Evolutionary conservation across 2,113 vertebrate species (phyloP).

Genomic region (Talpa occidentalis): DNA sequence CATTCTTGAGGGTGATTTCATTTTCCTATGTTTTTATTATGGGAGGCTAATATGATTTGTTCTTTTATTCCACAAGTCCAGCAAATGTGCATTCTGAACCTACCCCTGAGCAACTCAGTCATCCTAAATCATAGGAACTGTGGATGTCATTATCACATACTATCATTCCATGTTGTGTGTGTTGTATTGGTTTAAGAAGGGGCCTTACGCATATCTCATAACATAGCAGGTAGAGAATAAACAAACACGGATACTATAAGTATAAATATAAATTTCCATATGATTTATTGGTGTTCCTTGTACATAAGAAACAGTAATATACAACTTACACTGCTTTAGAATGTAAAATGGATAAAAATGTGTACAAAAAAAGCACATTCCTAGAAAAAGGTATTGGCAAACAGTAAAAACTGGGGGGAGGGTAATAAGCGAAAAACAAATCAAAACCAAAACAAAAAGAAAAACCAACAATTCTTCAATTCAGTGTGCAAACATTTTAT

Average conservation of each 20-base stretch:
- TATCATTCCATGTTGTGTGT: neutral
- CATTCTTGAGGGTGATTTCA: neutral
- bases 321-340: slow-evolving; percentile 87
- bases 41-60: neutral
- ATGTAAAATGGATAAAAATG: slow-evolving; percentile 93
- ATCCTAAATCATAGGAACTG: neutral
- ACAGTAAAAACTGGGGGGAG: slow-evolving; percentile 86
- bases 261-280: slow-evolving; percentile 86
- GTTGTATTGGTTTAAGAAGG: neutral
- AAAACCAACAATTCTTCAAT: slow-evolving; percentile 90
- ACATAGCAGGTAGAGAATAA: slow-evolving; percentile 28
- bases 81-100: neutral
- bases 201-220: neutral
- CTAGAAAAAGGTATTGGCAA: slow-evolving; percentile 87
- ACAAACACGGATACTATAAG: slow-evolving; percentile 53
- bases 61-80: slow-evolving; percentile 10
- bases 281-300: slow-evolving; percentile 88
- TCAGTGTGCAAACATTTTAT: slow-evolving; percentile 99
- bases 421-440: slow-evolving; percentile 87
- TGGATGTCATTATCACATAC: neutral
- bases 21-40: neutral
- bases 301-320: slow-evolving; percentile 86
- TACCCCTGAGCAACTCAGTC: neutral
- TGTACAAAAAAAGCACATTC: slow-evolving; percentile 93
- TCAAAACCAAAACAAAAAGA: slow-evolving; percentile 87